Evolutionary conservation across 2,113 vertebrate genomes (phyloP).

Genomic region (Rhabdomys dilectus): DNA sequence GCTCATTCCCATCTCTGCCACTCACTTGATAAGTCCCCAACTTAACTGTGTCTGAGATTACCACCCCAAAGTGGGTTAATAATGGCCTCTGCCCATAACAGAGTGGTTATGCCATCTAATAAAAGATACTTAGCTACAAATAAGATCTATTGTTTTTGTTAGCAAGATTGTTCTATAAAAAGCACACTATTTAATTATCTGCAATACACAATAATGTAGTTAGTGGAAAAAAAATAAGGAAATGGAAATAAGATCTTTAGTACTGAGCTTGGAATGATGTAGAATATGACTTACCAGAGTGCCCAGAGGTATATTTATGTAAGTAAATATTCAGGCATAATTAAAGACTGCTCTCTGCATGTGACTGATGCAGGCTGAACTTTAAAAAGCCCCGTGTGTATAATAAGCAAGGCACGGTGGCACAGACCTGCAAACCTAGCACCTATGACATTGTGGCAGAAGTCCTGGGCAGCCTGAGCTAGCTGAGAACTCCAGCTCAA

Average conservation of each 20-base stretch:
- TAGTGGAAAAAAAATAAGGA: constrained; percentile 29
- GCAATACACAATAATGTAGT: constrained; percentile 8
- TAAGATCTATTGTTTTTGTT: constrained; percentile 11
- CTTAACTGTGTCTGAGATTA: neutral
- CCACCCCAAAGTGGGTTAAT: neutral
- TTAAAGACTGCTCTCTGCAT: constrained; percentile 22
- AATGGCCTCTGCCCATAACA: neutral
- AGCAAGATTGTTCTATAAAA: constrained; percentile 15
- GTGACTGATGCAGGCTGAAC: neutral
- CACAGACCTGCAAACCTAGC: neutral
- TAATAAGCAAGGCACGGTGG: neutral
- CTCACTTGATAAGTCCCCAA: neutral
- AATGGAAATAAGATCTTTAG: neutral
- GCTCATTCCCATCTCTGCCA: neutral
- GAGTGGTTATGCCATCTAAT: neutral
- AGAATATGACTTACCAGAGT: neutral
- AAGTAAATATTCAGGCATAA: neutral
- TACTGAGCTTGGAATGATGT: neutral
- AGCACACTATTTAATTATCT: constrained; percentile 36
- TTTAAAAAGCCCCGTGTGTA: neutral
- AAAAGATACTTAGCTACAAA: constrained; percentile 10
- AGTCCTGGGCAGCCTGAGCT: neutral
- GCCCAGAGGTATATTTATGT: neutral
- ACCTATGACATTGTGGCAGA: neutral
- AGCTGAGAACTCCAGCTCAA: neutral